Conservation (phyloP, 2,113 vertebrate genomes). For the Actenoides hombroni region DNA sequence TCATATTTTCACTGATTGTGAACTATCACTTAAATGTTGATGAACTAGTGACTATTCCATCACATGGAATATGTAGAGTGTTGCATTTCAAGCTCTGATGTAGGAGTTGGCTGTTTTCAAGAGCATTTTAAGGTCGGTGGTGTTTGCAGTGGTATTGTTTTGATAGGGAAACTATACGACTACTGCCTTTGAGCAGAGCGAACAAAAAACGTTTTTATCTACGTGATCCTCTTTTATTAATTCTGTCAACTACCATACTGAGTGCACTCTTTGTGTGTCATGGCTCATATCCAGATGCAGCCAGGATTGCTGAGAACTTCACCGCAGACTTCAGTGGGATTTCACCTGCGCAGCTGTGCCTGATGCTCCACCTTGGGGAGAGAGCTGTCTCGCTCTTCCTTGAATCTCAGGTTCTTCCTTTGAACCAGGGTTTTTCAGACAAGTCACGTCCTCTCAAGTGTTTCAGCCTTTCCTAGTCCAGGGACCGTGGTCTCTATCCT, state of each 20-base stretch:
- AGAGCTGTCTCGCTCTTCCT: background rate
- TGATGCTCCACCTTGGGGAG: background rate
- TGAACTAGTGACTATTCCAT: background rate
- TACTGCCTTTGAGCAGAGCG: background rate
- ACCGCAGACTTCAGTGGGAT: background rate
- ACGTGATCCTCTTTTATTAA: conserved; percentile 19
- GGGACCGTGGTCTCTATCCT: background rate
- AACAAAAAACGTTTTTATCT: background rate
- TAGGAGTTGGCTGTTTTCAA: background rate
- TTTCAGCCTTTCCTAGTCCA: background rate
- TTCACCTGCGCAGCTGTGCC: conserved; percentile 49
- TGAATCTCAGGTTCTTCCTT: background rate
- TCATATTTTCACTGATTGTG: background rate
- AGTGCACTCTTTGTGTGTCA: background rate
- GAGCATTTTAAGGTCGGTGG: background rate
- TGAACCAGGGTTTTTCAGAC: background rate
- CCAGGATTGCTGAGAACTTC: background rate
- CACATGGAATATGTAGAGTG: background rate
- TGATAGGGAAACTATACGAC: background rate
- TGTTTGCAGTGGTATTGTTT: background rate
- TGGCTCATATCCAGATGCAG: conserved; percentile 32
- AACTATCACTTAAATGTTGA: background rate
- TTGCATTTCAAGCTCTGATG: background rate
- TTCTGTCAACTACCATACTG: conserved; percentile 4
- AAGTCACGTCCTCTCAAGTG: accelerated